A percentile compares a stretch with the other conserved stretches of the same genome.
phyloP scores from a whole-genome alignment of 2,888 invertebrate species.

The Drosophila kuntzei region DNA sequence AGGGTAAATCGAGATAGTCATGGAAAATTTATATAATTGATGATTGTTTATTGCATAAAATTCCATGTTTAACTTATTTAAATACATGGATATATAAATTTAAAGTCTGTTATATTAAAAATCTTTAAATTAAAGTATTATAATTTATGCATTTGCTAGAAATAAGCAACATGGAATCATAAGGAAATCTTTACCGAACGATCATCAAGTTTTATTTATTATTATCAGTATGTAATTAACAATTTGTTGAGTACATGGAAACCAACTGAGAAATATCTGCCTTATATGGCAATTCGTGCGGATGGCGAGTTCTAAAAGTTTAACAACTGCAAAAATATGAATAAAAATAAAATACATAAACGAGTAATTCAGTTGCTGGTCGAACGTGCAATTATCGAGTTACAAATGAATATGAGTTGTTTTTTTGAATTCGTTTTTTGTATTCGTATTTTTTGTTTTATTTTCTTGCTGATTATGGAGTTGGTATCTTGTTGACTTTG shows the following conservation, averaged over 20 bases:
- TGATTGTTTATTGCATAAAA: too few relatives aligned
- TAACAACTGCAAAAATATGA: constrained; percentile 22
- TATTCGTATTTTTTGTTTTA: constrained; percentile 19
- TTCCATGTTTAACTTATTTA: too few relatives aligned
- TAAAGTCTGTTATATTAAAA: too few relatives aligned
- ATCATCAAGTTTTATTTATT: constrained; percentile 26
- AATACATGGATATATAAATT: too few relatives aligned
- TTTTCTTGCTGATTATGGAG: constrained; percentile 47
- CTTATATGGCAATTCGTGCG: constrained; percentile 46
- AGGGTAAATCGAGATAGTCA: too few relatives aligned
- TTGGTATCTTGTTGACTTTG: constrained; percentile 43
- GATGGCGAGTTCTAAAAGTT: constrained; percentile 24
- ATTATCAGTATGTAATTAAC: constrained; percentile 26
- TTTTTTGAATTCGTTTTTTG: constrained; percentile 10
- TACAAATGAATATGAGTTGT: constrained; percentile 57
- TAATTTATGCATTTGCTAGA: background rate
- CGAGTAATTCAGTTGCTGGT: constrained; percentile 41
- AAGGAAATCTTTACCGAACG: background rate
- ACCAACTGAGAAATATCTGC: constrained; percentile 17
- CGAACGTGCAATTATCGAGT: constrained; percentile 75
- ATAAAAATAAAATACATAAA: constrained; percentile 26
- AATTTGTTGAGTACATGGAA: constrained; percentile 25
- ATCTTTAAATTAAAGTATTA: too few relatives aligned
- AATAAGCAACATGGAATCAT: constrained; percentile 2
- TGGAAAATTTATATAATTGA: too few relatives aligned